Evolutionary conservation across 2,113 vertebrate species (phyloP).

Genomic region (Gallinago paraguaiae): DNA sequence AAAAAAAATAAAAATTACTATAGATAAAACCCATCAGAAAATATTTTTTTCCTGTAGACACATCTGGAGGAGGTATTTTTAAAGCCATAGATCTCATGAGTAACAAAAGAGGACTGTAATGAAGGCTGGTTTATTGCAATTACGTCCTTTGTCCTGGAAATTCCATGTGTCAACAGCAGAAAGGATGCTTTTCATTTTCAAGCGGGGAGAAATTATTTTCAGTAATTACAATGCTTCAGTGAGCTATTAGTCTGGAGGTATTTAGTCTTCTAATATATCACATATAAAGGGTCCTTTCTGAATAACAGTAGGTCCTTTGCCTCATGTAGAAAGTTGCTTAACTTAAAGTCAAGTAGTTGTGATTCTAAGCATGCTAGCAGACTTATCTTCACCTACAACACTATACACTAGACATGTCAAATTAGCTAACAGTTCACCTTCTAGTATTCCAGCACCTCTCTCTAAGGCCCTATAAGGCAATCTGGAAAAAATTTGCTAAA

Average conservation of each 20-base stretch:
- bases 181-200: neutral
- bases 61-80: neutral
- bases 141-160: neutral
- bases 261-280: neutral
- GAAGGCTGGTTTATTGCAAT: neutral
- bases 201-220: neutral
- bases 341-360: neutral
- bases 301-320: neutral
- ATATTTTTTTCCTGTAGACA: neutral
- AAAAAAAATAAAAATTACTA: neutral
- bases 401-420: neutral
- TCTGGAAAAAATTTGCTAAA: neutral
- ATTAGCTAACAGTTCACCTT: neutral
- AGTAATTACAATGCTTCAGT: neutral
- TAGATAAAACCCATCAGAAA: neutral
- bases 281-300: neutral
- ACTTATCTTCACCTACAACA: neutral
- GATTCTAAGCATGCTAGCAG: neutral
- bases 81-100: neutral
- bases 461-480: neutral
- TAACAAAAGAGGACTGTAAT: neutral
- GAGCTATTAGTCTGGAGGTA: neutral
- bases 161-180: neutral
- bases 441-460: neutral
- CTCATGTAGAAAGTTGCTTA: neutral